Evolutionary conservation across 1,140 invertebrate species (phyloP), one percentile per base, ranked within the genome.

Genomic region (Frieseomelitta varia): DNA sequence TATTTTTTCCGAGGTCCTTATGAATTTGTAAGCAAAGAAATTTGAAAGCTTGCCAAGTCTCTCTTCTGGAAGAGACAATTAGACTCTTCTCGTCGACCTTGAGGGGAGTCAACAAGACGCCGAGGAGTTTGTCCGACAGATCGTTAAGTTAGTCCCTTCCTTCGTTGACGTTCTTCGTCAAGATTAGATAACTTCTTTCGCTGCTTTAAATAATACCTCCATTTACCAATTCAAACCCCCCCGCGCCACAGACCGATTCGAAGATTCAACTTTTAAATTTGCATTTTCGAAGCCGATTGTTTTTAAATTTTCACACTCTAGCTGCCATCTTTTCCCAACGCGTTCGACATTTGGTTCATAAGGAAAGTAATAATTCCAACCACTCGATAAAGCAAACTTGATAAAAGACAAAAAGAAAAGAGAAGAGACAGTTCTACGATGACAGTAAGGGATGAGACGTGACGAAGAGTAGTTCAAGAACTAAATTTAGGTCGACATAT

Each of bases 401-500:
- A 8, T 15, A 27, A 27, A 30, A 8, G 19, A 21, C 8, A 58
- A 58, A 10, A 4, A 56, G 4, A 12, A 8, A 19, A 15, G 14
- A 17, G n/a, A 71, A 24, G 21, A 27, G 47, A 79, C 24, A 71
- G 69, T 79, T 65, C 30, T 67, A 53, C 58, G 30, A 58, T 67
- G 73, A 69, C 74, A 68, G 55, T n/a, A n/a, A n/a, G n/a, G n/a
- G n/a, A n/a, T n/a, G n/a, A 34, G 63, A 27, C 47, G 39, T 74
- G 63, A 73, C 14, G 30, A 34, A 78, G 75, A 61, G 65, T 30
- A 61, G 58, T 76, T 82, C 53, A 58, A 55, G 30, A 39, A 82
- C 91, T 93, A 92, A 92, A 92, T 92, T 92, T 93, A 93, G 91
- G 81, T 65, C 78, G 86, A 91, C 92, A 93, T 92, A 87, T 93